Conservation (phyloP, 2,113 vertebrate genomes). For the Oreocharis arfaki region DNA sequence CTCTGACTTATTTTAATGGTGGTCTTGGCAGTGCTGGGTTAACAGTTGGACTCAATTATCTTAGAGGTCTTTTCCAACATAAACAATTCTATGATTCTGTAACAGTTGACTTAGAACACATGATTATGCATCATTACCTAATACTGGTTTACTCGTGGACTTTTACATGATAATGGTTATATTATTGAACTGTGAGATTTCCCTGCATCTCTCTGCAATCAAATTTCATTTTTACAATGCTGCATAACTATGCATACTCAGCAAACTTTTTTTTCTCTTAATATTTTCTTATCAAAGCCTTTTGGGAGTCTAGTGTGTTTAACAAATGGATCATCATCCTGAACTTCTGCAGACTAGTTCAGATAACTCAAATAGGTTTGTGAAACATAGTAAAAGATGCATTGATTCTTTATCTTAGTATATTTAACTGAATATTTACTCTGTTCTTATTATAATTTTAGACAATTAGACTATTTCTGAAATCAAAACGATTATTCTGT, state of each 20-base stretch:
- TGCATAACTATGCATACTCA: background rate
- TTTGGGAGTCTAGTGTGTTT: background rate
- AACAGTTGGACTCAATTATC: background rate
- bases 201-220: background rate
- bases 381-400: background rate
- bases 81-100: background rate
- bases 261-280: background rate
- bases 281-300: background rate
- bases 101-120: background rate
- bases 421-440: background rate
- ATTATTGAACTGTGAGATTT: background rate
- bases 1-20: background rate
- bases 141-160: background rate
- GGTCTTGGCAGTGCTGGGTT: background rate
- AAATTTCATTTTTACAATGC: background rate
- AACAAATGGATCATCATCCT: background rate
- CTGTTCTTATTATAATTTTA: background rate
- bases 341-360: background rate
- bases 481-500: background rate
- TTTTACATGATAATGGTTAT: background rate
- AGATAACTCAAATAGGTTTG: background rate
- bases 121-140: background rate
- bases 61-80: background rate
- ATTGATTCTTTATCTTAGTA: background rate
- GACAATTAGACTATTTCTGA: background rate